Evolutionary conservation across 2,888 invertebrate genomes (phyloP).

Genomic region (Latheticus oryzae): DNA sequence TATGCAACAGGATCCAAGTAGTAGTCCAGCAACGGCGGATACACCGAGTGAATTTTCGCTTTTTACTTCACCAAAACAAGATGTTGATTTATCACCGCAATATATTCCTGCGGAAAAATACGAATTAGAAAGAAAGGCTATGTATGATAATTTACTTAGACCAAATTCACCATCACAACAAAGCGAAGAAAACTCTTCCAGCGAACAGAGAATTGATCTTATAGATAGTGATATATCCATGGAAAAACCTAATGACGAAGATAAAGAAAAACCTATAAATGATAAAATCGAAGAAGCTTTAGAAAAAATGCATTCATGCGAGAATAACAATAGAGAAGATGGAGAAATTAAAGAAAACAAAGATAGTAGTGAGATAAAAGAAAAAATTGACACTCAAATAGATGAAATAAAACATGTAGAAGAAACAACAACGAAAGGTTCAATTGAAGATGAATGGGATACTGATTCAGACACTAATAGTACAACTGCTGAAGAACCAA

Average conservation of each 20-base stretch:
- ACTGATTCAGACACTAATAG: constrained; percentile 60
- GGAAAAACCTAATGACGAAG: constrained; percentile 54
- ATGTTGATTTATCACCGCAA: constrained; percentile 62
- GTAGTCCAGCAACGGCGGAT: constrained; percentile 63
- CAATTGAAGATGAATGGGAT: constrained; percentile 56
- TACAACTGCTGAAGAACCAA: constrained; percentile 53
- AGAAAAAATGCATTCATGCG: background rate
- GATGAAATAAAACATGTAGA: constrained; percentile 46
- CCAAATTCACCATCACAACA: constrained; percentile 53
- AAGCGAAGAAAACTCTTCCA: constrained; percentile 4
- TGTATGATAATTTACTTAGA: constrained; percentile 64
- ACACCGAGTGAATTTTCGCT: constrained; percentile 58
- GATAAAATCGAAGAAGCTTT: background rate
- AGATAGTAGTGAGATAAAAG: constrained; percentile 26
- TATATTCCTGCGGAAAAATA: constrained; percentile 66
- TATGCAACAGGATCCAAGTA: constrained; percentile 64
- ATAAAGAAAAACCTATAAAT: constrained; percentile 11
- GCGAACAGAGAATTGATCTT: constrained; percentile 2
- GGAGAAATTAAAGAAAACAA: constrained; percentile 12
- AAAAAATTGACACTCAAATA: constrained; percentile 27
- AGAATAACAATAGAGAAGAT: background rate
- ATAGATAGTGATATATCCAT: constrained; percentile 30
- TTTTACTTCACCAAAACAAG: constrained; percentile 61
- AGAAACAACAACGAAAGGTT: constrained; percentile 45
- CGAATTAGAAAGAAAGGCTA: constrained; percentile 64